A percentile compares a stretch with the other conserved stretches of the same genome.
Conservation (phyloP, 92 coral and sea anemone species). For the Blastomussa wellsi region DNA sequence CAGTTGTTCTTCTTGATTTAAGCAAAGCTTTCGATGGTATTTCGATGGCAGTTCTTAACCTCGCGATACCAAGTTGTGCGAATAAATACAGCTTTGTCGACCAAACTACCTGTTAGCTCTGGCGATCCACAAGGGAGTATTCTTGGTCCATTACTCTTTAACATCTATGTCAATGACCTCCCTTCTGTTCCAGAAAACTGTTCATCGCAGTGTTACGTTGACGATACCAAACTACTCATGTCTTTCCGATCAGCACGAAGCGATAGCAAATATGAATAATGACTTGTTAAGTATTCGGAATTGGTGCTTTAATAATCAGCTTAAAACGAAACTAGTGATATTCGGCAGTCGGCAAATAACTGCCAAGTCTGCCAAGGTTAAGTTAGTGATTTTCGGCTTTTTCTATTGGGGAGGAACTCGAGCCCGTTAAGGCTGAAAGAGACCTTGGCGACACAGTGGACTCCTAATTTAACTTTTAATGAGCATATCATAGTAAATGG, state of each 20-base stretch:
- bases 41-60: neutral
- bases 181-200: neutral
- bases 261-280: slow-evolving; percentile 1
- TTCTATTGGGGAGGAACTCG: slow-evolving; percentile 12
- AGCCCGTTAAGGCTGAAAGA: slow-evolving; percentile 1
- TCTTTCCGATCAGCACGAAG: neutral
- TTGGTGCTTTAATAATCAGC: slow-evolving; percentile 17
- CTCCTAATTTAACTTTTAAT: neutral
- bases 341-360: slow-evolving; percentile 27
- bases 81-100: neutral
- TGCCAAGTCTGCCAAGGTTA: too few species aligned
- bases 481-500: too few species aligned
- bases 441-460: neutral
- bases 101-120: neutral
- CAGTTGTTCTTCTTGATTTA: neutral
- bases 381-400: neutral
- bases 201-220: neutral
- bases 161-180: neutral
- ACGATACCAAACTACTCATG: neutral
- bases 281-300: slow-evolving; percentile 10
- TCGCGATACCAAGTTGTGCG: neutral
- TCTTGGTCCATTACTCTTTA: neutral
- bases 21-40: neutral
- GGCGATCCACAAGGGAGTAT: neutral
- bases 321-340: slow-evolving; percentile 4